These are phyloP conservation scores for Cephus rjabovi DNA, from an alignment of 2,888 invertebrate species.

Conservation along the genomic window DNA sequence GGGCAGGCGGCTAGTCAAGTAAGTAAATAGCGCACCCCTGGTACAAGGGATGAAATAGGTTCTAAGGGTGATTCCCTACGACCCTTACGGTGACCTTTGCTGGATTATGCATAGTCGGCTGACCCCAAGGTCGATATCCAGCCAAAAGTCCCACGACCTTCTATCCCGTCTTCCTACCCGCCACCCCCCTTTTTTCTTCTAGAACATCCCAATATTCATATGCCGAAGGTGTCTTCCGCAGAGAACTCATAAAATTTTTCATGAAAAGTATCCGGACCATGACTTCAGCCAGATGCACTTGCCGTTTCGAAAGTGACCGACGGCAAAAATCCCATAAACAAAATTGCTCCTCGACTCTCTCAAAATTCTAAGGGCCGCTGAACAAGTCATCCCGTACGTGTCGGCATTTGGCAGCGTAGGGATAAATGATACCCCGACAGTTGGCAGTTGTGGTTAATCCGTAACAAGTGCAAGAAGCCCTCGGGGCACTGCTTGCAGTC, in stretches of 20 bases:
- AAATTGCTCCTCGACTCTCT: neutral
- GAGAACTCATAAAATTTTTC: neutral
- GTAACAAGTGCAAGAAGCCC: constrained; percentile 6
- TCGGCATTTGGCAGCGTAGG: neutral
- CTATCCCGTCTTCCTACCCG: too few species aligned
- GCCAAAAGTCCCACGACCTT: neutral
- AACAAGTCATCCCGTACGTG: neutral
- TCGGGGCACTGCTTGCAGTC: constrained; percentile 1
- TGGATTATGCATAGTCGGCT: neutral
- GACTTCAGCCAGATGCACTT: neutral
- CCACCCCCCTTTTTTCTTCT: neutral
- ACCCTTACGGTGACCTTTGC: neutral
- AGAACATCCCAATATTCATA: neutral
- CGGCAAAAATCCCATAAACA: neutral
- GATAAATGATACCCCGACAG: constrained; percentile 8
- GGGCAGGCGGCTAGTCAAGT: neutral
- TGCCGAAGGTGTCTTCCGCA: too few species aligned
- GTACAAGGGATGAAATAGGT: neutral
- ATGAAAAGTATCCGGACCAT: neutral
- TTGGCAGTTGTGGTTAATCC: constrained; percentile 7
- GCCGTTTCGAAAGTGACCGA: neutral
- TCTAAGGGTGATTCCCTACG: neutral
- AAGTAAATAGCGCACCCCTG: neutral
- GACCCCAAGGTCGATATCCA: neutral
- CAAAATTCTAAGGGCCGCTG: neutral